Evolutionary conservation across 2,888 invertebrate species (phyloP).

Genomic region (Oscheius myriophilus): DNA sequence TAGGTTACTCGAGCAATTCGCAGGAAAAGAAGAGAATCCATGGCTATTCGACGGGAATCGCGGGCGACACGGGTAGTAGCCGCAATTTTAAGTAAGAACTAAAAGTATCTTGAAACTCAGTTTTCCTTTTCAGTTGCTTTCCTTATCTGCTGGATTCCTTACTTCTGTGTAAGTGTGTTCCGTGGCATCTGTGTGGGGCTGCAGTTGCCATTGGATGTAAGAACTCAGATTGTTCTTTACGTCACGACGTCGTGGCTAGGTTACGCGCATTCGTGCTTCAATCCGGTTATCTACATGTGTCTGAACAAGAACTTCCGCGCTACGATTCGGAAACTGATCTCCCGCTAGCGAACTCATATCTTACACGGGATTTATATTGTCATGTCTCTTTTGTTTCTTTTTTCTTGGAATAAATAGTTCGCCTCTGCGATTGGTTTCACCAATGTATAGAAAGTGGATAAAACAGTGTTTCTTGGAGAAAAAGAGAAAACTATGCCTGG

Average conservation of each 20-base stretch:
- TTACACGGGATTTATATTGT: constrained; percentile 4
- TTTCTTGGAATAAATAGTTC: constrained; percentile 2
- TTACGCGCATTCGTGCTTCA: constrained; percentile 62
- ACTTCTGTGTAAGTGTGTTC: constrained; percentile 53
- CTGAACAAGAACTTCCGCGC: constrained; percentile 60
- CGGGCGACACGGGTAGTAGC: constrained; percentile 61
- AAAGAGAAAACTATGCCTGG: too few relatives aligned
- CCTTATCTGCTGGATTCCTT: constrained; percentile 64
- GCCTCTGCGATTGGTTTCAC: too few relatives aligned
- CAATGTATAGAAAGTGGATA: too few relatives aligned
- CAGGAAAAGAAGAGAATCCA: constrained; percentile 56
- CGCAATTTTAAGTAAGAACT: constrained; percentile 58
- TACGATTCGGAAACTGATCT: constrained; percentile 47
- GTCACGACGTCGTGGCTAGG: constrained; percentile 56
- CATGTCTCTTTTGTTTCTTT: not conserved
- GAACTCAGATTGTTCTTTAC: constrained; percentile 39
- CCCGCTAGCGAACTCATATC: constrained; percentile 27
- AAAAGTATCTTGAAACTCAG: not conserved
- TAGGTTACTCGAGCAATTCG: constrained; percentile 60
- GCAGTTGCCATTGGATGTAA: constrained; percentile 19
- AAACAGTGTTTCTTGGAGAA: too few relatives aligned
- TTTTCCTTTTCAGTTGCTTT: constrained; percentile 54
- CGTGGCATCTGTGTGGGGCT: constrained; percentile 55
- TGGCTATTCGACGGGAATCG: constrained; percentile 58
- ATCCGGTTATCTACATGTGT: constrained; percentile 63